Conservation (phyloP, 2,888 invertebrate species). For the Cerastis leucographa region DNA sequence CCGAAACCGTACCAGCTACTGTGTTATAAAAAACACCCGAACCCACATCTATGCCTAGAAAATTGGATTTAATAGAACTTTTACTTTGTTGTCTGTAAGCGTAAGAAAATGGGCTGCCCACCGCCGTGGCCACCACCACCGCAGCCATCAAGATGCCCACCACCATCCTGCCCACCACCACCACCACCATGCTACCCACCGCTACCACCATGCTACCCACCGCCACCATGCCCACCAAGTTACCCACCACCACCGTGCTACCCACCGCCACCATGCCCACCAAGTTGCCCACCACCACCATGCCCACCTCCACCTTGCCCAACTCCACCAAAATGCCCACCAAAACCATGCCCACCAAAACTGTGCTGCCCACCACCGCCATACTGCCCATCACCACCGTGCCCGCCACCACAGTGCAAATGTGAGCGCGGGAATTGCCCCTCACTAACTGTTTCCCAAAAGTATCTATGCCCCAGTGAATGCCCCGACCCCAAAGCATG, state of each 20-base stretch:
- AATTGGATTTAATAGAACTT: neutral
- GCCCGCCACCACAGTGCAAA: neutral
- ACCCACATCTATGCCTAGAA: neutral
- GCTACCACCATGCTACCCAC: neutral
- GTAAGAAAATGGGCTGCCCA: neutral
- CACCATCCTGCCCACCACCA: neutral
- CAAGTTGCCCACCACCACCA: neutral
- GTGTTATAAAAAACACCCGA: neutral
- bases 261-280: neutral
- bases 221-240: neutral
- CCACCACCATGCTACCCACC: neutral
- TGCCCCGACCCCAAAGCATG: slow-evolving; percentile 22
- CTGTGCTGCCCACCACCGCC: neutral
- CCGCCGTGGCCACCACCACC: neutral
- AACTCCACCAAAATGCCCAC: neutral
- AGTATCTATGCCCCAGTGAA: slow-evolving; percentile 35
- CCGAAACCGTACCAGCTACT: neutral
- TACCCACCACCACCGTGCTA: neutral
- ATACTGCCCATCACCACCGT: neutral
- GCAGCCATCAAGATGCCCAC: neutral
- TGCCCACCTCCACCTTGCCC: neutral
- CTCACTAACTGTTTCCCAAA: neutral
- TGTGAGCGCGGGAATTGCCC: neutral
- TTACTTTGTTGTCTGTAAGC: neutral
- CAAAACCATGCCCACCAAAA: neutral